Base-by-base conservation (phyloP, 2,113 vertebrate species). In the Aplodontia rufa region DNA sequence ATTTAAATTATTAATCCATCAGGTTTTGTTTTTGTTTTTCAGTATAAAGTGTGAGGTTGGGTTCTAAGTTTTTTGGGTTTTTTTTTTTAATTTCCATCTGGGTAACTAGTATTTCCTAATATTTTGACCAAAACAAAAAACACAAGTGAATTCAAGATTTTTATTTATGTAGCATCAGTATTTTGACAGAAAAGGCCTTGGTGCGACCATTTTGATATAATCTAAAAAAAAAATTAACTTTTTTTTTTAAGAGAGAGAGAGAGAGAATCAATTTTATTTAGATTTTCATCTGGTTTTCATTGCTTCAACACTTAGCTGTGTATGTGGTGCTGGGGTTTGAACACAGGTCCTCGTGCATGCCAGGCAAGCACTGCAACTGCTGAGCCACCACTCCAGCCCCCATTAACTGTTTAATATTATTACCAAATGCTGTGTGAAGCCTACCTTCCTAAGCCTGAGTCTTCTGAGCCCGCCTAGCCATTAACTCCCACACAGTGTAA, bases 131-230 rank as follows among this genome's bases (percentile, higher is more conserved):
- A 87, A 74, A 53, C 5, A 88, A 68, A 6, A 81, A 86, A 53
- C 64, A 71, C 37, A 76, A 62, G 40, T 84, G 87, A 76, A 92
- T 83, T 53, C 40, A 83, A 69, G 58, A 58, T 91, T 93, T 94
- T 95, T 10, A 49, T 75, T 69, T 97, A n/a, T 86, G 40, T 74
- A 78, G 62, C 64, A 78, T 82, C 35, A 91, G 1, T 62, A 87
- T 89, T 95, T 83, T 95, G 85, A 79, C 47, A 87, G 35, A 94
- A 62, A 71, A 76, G 45, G 32, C 76, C 79, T 89, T 64, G 17
- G 71, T 80, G 76, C 40, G 88, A 3, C 58, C 83, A 40, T 93
- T 93, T 72, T 49, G 42, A 58, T 30, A 45, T 22, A 7, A 24
- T 47, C 78, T 88, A 49, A 45, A 68, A 81, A 88, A 76, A 40